Base-by-base conservation (phyloP, 2,888 invertebrate genomes). In the Spialia ferax region DNA sequence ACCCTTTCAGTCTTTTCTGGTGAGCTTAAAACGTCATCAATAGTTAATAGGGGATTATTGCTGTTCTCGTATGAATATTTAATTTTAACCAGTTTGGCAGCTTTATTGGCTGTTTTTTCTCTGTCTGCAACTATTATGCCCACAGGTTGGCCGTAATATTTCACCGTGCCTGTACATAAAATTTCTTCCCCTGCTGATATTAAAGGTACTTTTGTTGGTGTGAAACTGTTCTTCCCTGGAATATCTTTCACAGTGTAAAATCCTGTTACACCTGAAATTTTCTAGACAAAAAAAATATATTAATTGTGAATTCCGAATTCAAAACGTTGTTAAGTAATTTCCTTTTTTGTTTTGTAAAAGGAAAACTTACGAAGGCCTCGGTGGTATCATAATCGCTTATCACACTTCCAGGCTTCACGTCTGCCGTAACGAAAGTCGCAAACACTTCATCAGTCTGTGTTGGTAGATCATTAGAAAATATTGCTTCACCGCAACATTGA, bases 401-500 rank as follows among this genome's bases (percentile, higher is more conserved):
- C 1, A 87, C 69, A 70, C 92, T 94, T 0, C 96, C 96, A 70
- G 94, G 88, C 69, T 94, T 83, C 67, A 92, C 80, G 81, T 95
- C 86, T 63, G 96, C 94, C 1, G 95, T 85, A 0, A 97, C 97
- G 76, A 97, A 96, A 10, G 96, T 95, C 22, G 95, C 97, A 84
- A 94, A 96, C 0, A 97, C 94, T 88, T 98, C 97, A 70, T 95
- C 93, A 0, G 94, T 94, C 55, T 94, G 89, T 0, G 92, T 91
- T 11, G 96, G 96, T 23, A 97, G 89, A 81, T 98, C 98, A 80
- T 96, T 96, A 13, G 96, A 89, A 85, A 96, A 98, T 69, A 95
- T 93, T 0, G 97, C 97, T 84, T 97, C 97, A 2, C 98, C 98
- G 75, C 95, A 88, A 74, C 95, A 95, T 75, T 96, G 96, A 35